A percentile compares a stretch with the other conserved stretches of the same genome.
Conservation (phyloP, 2,113 vertebrate species). For the Abramis brama region DNA sequence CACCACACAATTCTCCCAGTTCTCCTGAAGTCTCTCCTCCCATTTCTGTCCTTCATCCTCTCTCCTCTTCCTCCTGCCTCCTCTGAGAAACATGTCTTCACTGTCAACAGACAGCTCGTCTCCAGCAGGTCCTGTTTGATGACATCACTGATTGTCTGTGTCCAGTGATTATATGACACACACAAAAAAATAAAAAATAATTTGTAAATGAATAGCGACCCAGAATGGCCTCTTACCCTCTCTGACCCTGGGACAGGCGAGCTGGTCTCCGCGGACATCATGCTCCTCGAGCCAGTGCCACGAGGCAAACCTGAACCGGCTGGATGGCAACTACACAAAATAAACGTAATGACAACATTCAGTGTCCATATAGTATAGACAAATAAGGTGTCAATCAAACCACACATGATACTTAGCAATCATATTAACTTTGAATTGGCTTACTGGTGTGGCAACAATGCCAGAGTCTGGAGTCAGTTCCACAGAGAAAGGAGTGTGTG, state of each 20-base stretch:
- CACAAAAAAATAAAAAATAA: not conserved
- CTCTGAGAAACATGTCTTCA: constrained; percentile 71
- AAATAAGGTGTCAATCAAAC: constrained; percentile 1
- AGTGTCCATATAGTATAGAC: not conserved
- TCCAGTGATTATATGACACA: not conserved
- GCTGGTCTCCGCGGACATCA: constrained; percentile 85
- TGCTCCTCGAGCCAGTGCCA: constrained; percentile 86
- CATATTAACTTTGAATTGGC: constrained; percentile 46
- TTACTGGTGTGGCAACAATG: constrained; percentile 81
- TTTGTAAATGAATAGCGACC: not conserved
- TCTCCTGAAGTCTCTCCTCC: constrained; percentile 87
- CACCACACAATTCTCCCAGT: constrained; percentile 93
- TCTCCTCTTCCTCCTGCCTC: constrained; percentile 69
- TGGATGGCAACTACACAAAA: constrained; percentile 85
- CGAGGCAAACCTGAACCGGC: constrained; percentile 81
- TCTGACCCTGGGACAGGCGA: constrained; percentile 89
- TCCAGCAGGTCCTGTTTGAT: constrained; percentile 80
- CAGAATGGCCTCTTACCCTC: constrained; percentile 77
- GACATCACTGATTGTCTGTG: constrained; percentile 14
- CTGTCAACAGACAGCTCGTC: constrained; percentile 77
- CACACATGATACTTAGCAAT: not conserved
- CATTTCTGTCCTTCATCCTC: constrained; percentile 76
- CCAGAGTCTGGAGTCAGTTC: constrained; percentile 78
- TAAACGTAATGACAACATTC: constrained; percentile 2
- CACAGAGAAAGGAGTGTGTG: constrained; percentile 66